Percentiles rank a stretch among this genome's conserved stretches.
These are phyloP conservation scores for Meteorus colon DNA, from an alignment of 2,888 invertebrate genomes.

Conservation along the genomic window DNA sequence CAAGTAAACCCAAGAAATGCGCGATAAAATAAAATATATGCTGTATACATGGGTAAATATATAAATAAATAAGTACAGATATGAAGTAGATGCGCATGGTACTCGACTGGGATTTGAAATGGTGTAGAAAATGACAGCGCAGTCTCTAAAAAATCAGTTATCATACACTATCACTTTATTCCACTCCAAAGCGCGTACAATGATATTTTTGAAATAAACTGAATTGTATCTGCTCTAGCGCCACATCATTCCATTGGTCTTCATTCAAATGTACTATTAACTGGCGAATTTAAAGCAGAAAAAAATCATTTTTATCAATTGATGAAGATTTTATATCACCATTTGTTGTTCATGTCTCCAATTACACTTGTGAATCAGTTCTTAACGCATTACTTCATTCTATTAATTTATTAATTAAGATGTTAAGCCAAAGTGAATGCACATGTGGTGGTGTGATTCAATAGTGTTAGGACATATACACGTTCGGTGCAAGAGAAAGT, in stretches of 20 bases:
- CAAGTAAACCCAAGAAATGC: not conserved
- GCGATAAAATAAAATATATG: not conserved
- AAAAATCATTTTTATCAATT: not conserved
- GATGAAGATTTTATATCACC: too few relatives aligned
- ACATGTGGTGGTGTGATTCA: not conserved
- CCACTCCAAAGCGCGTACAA: too few relatives aligned
- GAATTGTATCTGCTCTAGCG: not conserved
- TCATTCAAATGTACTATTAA: not conserved
- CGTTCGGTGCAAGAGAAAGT: conserved; percentile 49
- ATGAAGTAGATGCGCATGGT: too few relatives aligned
- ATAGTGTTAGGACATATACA: conserved; percentile 17
- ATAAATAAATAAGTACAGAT: not conserved
- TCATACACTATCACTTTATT: too few relatives aligned
- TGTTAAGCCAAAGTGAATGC: not conserved
- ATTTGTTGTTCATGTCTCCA: not conserved
- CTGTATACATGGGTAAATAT: not conserved
- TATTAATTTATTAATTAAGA: not conserved
- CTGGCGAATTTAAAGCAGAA: not conserved
- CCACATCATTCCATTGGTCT: not conserved
- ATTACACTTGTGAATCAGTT: too few relatives aligned
- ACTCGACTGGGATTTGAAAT: too few relatives aligned
- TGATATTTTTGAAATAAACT: too few relatives aligned
- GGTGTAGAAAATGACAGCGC: too few relatives aligned
- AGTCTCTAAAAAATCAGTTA: too few relatives aligned
- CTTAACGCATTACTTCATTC: not conserved